Evolutionary conservation across 2,113 vertebrate species (phyloP).

Genomic region (Paralichthys olivaceus): DNA sequence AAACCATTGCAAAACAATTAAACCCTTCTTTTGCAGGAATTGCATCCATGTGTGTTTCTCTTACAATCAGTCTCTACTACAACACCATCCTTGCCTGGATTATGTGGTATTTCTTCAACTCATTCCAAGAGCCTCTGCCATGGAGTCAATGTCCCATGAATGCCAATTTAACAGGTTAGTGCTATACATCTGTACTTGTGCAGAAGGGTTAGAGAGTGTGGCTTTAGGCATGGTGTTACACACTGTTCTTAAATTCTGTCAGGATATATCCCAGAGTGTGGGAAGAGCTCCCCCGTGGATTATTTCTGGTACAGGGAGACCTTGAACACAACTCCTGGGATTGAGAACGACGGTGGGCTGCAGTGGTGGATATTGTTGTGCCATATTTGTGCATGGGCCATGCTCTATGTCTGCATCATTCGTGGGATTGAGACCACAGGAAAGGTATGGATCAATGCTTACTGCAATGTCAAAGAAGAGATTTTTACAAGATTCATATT

Average conservation of each 20-base stretch:
- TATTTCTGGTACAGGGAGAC: conserved; percentile 95
- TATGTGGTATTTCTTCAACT: conserved; percentile 80
- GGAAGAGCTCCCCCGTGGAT: conserved; percentile 88
- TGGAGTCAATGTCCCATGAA: conserved; percentile 89
- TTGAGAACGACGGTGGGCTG: conserved; percentile 82
- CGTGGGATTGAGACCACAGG: conserved; percentile 94
- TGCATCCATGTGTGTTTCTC: conserved; percentile 89
- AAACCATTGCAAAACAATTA: neutral
- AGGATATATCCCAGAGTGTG: conserved; percentile 86
- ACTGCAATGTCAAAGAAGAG: neutral
- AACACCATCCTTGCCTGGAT: conserved; percentile 93
- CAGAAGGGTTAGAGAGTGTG: neutral
- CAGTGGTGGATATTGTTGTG: conserved; percentile 90
- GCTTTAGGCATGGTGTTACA: neutral
- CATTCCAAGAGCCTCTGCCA: conserved; percentile 85
- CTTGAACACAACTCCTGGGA: conserved; percentile 85
- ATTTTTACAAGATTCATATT: too few species aligned
- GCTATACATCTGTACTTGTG: neutral
- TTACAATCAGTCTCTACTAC: conserved; percentile 91
- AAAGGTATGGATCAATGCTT: conserved; percentile 83
- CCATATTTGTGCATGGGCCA: conserved; percentile 86
- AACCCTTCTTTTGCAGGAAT: conserved; percentile 80
- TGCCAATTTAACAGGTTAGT: conserved; percentile 84
- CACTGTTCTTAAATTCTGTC: conserved; percentile 9
- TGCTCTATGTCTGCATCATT: conserved; percentile 88